Conservation (phyloP, 2,797 vertebrate species). For the Rhinichthys osculus region DNA sequence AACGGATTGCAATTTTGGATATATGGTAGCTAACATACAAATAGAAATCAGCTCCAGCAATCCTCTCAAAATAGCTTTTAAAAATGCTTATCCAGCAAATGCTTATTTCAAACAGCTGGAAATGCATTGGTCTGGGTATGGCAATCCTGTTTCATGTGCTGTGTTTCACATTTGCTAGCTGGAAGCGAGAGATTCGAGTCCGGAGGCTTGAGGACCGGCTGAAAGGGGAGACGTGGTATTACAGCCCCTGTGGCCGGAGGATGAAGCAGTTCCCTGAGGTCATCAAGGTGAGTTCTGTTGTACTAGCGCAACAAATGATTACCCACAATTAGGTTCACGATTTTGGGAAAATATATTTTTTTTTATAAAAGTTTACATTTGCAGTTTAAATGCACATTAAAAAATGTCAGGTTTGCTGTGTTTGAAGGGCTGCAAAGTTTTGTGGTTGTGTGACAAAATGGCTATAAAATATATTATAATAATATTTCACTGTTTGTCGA, state of each 20-base stretch:
- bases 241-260: slow-evolving; percentile 93
- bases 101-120: not conserved
- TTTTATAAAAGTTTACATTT: not conserved
- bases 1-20: not conserved
- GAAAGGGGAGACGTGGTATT: slow-evolving; percentile 98
- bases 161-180: slow-evolving; percentile 73
- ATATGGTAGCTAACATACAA: not conserved
- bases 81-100: not conserved
- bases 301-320: not conserved
- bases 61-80: not conserved
- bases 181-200: slow-evolving; percentile 93
- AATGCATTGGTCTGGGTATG: not conserved
- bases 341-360: not conserved
- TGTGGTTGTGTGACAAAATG: not conserved
- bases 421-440: not conserved
- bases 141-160: not conserved
- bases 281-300: slow-evolving; percentile 84
- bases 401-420: not conserved
- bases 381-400: not conserved
- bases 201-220: slow-evolving; percentile 88
- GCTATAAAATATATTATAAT: not conserved
- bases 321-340: not conserved
- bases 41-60: not conserved
- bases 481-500: not conserved
- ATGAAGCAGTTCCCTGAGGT: slow-evolving; percentile 99